These are phyloP conservation scores for Halictus rubicundus DNA, from an alignment of 1,140 invertebrate species.

Conservation along the genomic window DNA sequence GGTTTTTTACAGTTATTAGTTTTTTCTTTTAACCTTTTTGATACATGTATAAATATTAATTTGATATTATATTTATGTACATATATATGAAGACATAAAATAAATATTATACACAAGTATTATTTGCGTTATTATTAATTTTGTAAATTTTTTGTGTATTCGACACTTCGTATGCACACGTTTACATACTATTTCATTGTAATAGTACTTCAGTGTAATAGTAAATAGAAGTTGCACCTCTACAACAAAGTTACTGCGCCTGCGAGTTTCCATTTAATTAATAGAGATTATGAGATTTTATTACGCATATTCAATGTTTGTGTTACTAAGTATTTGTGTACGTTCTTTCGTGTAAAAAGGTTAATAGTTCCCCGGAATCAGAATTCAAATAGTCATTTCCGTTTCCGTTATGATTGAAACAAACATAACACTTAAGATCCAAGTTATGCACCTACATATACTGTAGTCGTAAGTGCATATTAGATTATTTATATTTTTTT, in stretches of 20 bases:
- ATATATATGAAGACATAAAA: slow-evolving; percentile 2
- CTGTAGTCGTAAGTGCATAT: too few relatives aligned
- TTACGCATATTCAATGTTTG: background rate
- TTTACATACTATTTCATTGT: slow-evolving; percentile 1
- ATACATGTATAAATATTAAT: background rate
- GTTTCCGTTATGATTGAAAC: too few relatives aligned
- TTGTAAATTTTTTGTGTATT: slow-evolving; percentile 16
- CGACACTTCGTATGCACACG: background rate
- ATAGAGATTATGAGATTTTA: background rate
- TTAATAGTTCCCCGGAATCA: too few relatives aligned
- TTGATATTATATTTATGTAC: slow-evolving; percentile 13
- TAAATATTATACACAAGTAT: slow-evolving; percentile 18
- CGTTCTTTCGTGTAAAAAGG: too few relatives aligned
- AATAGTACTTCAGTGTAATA: background rate
- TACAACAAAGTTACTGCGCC: background rate
- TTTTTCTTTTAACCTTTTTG: slow-evolving; percentile 4
- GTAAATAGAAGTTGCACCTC: background rate
- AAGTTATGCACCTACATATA: too few relatives aligned
- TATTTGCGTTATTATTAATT: slow-evolving; percentile 28
- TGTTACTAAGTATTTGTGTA: too few relatives aligned
- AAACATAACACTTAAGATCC: too few relatives aligned
- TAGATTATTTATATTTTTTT: too few relatives aligned
- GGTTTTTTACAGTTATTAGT: background rate
- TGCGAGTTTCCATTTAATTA: background rate
- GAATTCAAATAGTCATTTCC: too few relatives aligned